These are phyloP conservation scores for Thryonomys swinderianus DNA, from an alignment of 2,113 vertebrate species.

Conservation along the genomic window DNA sequence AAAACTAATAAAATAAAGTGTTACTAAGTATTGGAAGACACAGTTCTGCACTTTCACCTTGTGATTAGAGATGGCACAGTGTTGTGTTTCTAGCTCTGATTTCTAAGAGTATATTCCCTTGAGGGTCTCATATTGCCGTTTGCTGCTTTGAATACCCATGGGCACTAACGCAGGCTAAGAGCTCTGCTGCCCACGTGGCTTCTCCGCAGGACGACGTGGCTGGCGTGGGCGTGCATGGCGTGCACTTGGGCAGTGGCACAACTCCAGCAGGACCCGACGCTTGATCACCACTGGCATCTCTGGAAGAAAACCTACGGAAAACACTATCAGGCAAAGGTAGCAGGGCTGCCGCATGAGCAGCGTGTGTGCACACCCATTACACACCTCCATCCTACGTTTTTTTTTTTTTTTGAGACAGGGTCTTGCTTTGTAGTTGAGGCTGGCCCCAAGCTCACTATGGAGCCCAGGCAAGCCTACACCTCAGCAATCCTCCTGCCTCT, in stretches of 20 bases:
- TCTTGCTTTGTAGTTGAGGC: too few relatives aligned
- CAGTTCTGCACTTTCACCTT: not conserved
- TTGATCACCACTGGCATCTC: constrained; percentile 80
- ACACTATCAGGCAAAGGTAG: constrained; percentile 76
- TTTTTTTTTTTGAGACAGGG: too few relatives aligned
- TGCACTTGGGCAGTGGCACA: not conserved
- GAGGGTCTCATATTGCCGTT: not conserved
- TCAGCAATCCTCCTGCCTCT: too few relatives aligned
- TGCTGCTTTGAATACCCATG: not conserved
- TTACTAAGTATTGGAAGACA: not conserved
- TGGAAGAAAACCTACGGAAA: constrained; percentile 81
- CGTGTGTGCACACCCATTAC: not conserved
- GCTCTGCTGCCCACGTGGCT: not conserved
- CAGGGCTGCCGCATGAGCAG: fast-evolving
- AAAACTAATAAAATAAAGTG: not conserved
- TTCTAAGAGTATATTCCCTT: not conserved
- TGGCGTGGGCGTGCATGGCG: constrained; percentile 17
- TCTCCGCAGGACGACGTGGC: constrained; percentile 56
- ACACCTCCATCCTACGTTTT: not conserved
- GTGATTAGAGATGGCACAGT: not conserved
- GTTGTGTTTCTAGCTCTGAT: constrained; percentile 6
- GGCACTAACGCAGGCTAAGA: not conserved
- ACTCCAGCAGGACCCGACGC: not conserved
- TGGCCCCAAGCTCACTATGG: too few relatives aligned
- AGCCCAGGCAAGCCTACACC: too few relatives aligned